A percentile compares a stretch with the other conserved stretches of the same genome.
These are phyloP conservation scores for Oreohelix idahoensis DNA, from an alignment of 1,140 invertebrate genomes.

Conservation along the genomic window DNA sequence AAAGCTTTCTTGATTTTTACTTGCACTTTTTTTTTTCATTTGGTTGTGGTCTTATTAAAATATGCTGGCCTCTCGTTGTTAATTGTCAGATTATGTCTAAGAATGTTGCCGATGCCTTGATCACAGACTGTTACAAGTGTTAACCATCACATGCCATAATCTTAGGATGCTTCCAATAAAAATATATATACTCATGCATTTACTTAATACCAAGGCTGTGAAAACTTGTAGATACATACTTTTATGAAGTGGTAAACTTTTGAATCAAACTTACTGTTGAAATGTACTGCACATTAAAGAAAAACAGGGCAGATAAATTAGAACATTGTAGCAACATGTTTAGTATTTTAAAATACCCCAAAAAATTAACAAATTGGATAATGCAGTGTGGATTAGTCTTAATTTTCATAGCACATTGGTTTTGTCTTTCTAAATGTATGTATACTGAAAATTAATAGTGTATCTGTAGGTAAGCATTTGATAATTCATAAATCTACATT, in stretches of 20 bases:
- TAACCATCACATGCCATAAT: conserved; percentile 11
- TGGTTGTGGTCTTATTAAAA: not conserved
- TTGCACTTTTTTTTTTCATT: not conserved
- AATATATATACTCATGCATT: conserved; percentile 15
- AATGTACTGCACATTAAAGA: no score
- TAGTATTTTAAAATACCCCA: no score
- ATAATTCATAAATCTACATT: no score
- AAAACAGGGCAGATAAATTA: no score
- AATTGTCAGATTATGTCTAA: not conserved
- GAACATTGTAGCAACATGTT: no score
- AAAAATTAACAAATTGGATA: no score
- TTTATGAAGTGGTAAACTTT: not conserved
- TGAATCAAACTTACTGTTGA: not conserved
- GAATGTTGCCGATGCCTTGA: not conserved
- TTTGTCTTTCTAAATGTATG: no score
- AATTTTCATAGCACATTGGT: no score
- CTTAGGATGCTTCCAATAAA: not conserved
- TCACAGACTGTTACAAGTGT: not conserved
- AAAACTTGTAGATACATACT: not conserved
- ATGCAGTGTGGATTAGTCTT: no score
- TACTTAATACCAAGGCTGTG: conserved; percentile 1
- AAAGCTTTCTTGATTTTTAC: not conserved
- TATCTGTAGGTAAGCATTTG: no score
- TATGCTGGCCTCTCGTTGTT: not conserved
- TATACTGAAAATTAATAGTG: no score